Evolutionary conservation across 2,888 invertebrate genomes (phyloP).

Genomic region (Leptopterna dolabrata): DNA sequence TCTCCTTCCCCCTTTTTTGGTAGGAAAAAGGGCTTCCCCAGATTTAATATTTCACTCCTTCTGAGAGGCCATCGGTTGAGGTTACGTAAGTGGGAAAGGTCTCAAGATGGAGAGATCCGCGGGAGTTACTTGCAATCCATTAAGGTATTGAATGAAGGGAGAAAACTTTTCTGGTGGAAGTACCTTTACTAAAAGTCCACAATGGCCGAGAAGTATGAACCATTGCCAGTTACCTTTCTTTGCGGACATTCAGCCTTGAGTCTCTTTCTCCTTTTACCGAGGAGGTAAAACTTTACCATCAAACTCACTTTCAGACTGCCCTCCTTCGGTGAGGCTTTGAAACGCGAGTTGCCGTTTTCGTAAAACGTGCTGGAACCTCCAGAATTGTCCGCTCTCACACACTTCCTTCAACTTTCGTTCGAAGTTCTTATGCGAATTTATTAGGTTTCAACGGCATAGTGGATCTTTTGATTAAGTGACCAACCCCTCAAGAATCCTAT

Average conservation of each 20-base stretch:
- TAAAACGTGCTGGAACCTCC: too few species aligned
- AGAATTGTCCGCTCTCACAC: too few species aligned
- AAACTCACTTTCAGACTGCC: background rate
- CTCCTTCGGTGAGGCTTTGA: too few species aligned
- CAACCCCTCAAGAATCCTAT: too few species aligned
- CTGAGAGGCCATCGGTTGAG: background rate
- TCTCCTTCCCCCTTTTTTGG: background rate
- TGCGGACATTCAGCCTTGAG: background rate
- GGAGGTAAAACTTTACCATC: background rate
- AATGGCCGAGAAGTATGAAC: slow-evolving; percentile 21
- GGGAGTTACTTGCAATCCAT: slow-evolving; percentile 49
- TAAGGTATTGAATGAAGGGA: slow-evolving; percentile 45
- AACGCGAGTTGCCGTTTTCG: too few species aligned
- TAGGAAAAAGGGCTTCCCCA: background rate
- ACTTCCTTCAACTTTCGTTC: too few species aligned
- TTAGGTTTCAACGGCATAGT: too few species aligned
- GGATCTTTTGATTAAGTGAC: too few species aligned
- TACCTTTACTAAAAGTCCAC: background rate
- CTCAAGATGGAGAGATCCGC: background rate
- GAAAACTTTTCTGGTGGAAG: slow-evolving; percentile 1
- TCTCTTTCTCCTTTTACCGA: background rate
- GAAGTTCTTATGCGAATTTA: too few species aligned
- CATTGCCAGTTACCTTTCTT: slow-evolving; percentile 23
- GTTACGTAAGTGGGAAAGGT: background rate
- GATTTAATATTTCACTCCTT: slow-evolving; percentile 47